A percentile compares a stretch with the other conserved stretches of the same genome.
phyloP scores from a whole-genome alignment of 2,888 invertebrate genomes.

The Graphium colonna region DNA sequence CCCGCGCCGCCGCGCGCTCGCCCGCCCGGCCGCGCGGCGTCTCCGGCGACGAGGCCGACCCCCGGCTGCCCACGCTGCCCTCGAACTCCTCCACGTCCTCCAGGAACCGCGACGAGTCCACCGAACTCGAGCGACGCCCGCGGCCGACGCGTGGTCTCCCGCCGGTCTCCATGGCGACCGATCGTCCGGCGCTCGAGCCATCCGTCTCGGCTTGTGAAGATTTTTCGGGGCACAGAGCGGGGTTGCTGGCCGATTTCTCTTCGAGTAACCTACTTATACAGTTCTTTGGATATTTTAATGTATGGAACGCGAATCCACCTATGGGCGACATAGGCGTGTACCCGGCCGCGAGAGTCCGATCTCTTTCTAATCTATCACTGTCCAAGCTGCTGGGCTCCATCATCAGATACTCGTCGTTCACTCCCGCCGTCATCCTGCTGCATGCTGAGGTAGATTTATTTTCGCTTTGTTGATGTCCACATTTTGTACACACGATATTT shows the following conservation, averaged over 20 bases:
- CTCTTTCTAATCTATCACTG: conserved; percentile 41
- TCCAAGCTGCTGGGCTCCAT: conserved; percentile 81
- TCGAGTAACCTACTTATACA: conserved; percentile 55
- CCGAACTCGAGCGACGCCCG: conserved; percentile 85
- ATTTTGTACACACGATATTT: conserved; percentile 78
- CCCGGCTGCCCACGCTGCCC: conserved; percentile 60
- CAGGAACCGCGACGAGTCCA: conserved; percentile 85
- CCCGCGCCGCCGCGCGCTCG: conserved; percentile 48
- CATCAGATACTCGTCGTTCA: conserved; percentile 82
- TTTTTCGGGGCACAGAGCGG: conserved; percentile 73
- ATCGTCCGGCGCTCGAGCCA: conserved; percentile 20
- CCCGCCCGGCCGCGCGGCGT: conserved; percentile 62
- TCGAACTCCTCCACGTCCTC: conserved; percentile 81
- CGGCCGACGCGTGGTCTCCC: conserved; percentile 39
- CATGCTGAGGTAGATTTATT: conserved; percentile 24
- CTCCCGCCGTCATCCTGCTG: conserved; percentile 11
- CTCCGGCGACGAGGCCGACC: conserved; percentile 71
- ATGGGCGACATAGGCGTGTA: conserved; percentile 89
- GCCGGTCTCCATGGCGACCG: conserved; percentile 26
- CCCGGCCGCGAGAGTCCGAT: conserved; percentile 59
- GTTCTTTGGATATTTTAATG: conserved; percentile 54
- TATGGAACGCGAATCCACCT: conserved; percentile 64
- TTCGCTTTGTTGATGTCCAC: conserved; percentile 74
- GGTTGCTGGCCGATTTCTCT: conserved; percentile 85
- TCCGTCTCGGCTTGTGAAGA: conserved; percentile 15